These are phyloP conservation scores for Orthonychiurus folsomi DNA, from an alignment of 2,888 invertebrate species.

Conservation along the genomic window DNA sequence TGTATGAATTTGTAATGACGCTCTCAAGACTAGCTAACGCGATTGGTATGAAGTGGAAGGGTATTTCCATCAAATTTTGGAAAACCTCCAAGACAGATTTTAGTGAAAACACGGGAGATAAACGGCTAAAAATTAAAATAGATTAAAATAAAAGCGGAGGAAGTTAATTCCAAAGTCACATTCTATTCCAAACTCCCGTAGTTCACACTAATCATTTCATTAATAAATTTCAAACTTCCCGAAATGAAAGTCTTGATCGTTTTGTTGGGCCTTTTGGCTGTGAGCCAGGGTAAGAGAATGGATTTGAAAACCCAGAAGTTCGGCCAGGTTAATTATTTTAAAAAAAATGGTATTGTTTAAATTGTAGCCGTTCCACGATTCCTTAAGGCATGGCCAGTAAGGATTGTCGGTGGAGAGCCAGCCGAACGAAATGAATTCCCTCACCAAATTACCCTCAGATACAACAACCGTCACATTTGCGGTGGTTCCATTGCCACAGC, in stretches of 20 bases:
- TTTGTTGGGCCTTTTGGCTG: background rate
- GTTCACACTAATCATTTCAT: background rate
- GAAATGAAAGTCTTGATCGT: background rate
- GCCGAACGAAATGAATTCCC: slow-evolving; percentile 6
- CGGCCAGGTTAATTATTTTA: no score
- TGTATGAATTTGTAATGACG: no score
- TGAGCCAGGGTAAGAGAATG: background rate
- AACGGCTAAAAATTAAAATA: no score
- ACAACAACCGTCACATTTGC: slow-evolving; percentile 13
- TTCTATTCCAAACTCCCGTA: no score
- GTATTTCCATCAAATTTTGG: no score
- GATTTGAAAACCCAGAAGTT: background rate
- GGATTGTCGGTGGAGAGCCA: slow-evolving; percentile 15
- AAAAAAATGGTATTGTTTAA: background rate
- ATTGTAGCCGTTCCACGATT: background rate
- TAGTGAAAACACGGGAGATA: no score
- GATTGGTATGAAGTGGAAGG: no score
- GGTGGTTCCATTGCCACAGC: slow-evolving; percentile 16
- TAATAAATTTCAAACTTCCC: background rate
- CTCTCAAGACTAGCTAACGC: no score
- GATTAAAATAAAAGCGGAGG: no score
- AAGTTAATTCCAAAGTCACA: no score
- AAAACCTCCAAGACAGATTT: no score
- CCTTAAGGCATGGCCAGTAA: background rate
- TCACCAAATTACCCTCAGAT: slow-evolving; percentile 15